Evolutionary conservation across 2,797 vertebrate genomes (phyloP), one percentile per base, ranked within the genome.

Genomic region (Siniperca obscura): DNA sequence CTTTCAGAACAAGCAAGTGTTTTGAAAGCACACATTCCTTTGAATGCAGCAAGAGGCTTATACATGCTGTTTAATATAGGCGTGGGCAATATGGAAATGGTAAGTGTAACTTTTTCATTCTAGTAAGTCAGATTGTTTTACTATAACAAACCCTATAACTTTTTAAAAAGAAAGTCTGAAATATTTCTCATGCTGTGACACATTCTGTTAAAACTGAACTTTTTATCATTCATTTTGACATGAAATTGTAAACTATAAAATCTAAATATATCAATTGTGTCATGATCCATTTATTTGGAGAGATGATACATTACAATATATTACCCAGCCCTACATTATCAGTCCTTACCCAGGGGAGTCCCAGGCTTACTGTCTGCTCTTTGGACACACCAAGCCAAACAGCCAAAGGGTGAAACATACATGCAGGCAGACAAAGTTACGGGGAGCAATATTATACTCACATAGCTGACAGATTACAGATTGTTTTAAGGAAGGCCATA

Each of bases 381-480:
- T 21, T 73, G 66, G 62, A 65, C 67, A 80, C 5, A 80, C 78
- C 70, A 72, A 87, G 48, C 10, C 61, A 76, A 86, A 87, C 65
- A 87, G 52, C 61, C 79, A 59, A 50, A 69, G 72, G 48, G 62
- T 73, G n/a, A 56, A 55, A 86, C 85, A 52, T 64, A 68, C 52
- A 88, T 57, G 57, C 48, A 80, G 70, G n/a, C 82, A 86, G 61
- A 67, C 40, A 65, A 65, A 79, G 62, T 87, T 74, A 87, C 72
- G 77, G n/a, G 44, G 55, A 84, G 67, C 81, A 81, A 78, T 77
- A 87, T 85, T 81, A 74, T 65, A 87, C 80, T 86, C 81, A 74
- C 81, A 88, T 86, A 89, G 85, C 82, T 88, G 85, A 86, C 82
- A 86, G 76, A 79, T 86, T 86, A 82, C 82, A 80, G 70, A 77